Evolutionary conservation across 2,797 vertebrate species (phyloP).

Genomic region (Chromis chromis): DNA sequence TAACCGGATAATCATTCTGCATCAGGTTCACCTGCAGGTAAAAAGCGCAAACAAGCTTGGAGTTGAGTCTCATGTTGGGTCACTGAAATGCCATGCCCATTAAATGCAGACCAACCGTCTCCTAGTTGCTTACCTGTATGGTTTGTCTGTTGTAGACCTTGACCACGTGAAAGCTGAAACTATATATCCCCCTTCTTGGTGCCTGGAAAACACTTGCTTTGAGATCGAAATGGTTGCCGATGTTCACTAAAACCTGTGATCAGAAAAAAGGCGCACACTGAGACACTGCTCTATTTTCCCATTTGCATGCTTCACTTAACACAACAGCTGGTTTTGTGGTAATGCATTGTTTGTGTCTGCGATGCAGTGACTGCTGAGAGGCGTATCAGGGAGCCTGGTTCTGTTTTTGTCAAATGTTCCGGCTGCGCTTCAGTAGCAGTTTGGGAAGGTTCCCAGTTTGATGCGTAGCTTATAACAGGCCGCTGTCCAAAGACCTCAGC

Average conservation of each 20-base stretch:
- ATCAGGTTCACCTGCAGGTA: slow-evolving; percentile 95
- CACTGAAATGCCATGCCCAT: background rate
- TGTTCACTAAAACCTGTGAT: slow-evolving; percentile 97
- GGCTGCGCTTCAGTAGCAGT: slow-evolving; percentile 48
- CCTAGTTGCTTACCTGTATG: slow-evolving; percentile 91
- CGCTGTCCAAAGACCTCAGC: slow-evolving; percentile 50
- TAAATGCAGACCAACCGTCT: background rate
- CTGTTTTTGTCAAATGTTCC: slow-evolving; percentile 52
- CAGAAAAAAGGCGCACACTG: slow-evolving; percentile 52
- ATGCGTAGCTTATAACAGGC: slow-evolving; percentile 48
- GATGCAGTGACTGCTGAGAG: slow-evolving; percentile 28
- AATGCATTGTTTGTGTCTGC: slow-evolving; percentile 26
- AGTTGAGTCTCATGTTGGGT: slow-evolving; percentile 5
- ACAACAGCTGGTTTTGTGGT: slow-evolving; percentile 39
- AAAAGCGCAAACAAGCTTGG: slow-evolving; percentile 24
- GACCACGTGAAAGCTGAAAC: slow-evolving; percentile 99
- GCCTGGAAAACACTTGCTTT: slow-evolving; percentile 98
- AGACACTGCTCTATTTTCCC: slow-evolving; percentile 18
- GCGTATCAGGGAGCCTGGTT: slow-evolving; percentile 32
- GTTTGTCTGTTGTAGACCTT: slow-evolving; percentile 99
- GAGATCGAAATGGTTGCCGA: slow-evolving; percentile 99
- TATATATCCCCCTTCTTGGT: slow-evolving; percentile 98
- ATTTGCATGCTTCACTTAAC: slow-evolving; percentile 36
- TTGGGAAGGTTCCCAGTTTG: slow-evolving; percentile 53
- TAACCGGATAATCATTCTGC: slow-evolving; percentile 98